Base-by-base conservation (phyloP, 2,888 invertebrate species). In the Ophion costatus region DNA sequence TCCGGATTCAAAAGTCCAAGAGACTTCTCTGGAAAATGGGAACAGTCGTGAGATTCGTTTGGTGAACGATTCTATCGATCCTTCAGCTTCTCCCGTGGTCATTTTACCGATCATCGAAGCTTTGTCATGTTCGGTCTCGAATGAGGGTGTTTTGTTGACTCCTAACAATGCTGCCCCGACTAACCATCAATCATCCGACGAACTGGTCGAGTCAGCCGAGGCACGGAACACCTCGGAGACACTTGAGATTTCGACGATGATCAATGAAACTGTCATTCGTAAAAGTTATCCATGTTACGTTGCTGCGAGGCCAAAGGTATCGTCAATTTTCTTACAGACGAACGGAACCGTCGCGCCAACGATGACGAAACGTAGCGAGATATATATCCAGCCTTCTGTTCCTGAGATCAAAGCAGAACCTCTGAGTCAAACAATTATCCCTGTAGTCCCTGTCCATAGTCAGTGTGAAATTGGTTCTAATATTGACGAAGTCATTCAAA, bases 381-480 rank as follows among this genome's bases (percentile, higher is more conserved):
- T 85, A 67, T 85, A 82, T 74, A 84, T 88, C 33, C 79, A 87
- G 69, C 84, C 85, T 33, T 70, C 61, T 20, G 77, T 70, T 74
- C 33, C 80, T 20, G 64, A 80, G 45, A 82, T 76, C 17, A 75
- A 79, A 73, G 20, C 20, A 38, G 45, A 29, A 2, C 17, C 33
- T 45, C 42, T 63, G 63, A 33, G n/a, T 9, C 38, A 80, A 57
- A 69, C 33, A 20, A 33, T 82, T n/a, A 56, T 73, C 59, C 71
- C 67, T 10, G n/a, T 59, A 57, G 22, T 73, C 33, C 17, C 33
- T 56, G 4, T 29, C 6, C 7, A 29, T 20, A 4, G 29, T 61
- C 42, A n/a, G 2, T 38, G 56, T 11, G 38, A 57, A n/a, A 38
- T 66, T 56, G 33, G 42, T 10, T 20, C 38, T 14, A 56, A n/a